Percentiles rank a stretch among this genome's conserved stretches.
Evolutionary conservation across 2,888 invertebrate species (phyloP).

Genomic region (Margaritifera margaritifera): DNA sequence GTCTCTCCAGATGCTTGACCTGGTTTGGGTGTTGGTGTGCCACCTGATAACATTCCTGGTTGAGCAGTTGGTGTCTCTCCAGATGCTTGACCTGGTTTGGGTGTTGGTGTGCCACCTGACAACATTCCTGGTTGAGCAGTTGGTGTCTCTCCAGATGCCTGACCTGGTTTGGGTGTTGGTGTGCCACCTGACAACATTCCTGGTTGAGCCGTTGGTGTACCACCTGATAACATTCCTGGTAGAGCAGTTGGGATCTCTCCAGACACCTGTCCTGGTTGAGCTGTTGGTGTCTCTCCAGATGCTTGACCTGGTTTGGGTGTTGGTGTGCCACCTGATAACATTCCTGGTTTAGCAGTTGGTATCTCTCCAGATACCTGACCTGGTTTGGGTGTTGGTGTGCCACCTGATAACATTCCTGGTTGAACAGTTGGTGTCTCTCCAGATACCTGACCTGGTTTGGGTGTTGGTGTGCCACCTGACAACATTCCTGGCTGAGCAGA

Average conservation of each 20-base stretch:
- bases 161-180: slow-evolving; percentile 14
- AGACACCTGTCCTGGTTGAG: neutral
- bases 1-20: slow-evolving; percentile 6
- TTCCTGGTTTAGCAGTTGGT: slow-evolving; percentile 3
- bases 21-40: slow-evolving; percentile 13
- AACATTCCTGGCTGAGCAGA: neutral
- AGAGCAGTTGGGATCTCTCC: slow-evolving; percentile 4
- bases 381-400: slow-evolving; percentile 3
- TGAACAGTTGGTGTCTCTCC: slow-evolving; percentile 5
- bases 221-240: no score
- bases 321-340: neutral
- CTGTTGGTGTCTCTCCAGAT: slow-evolving; percentile 9
- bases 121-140: slow-evolving; percentile 2
- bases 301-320: slow-evolving; percentile 1
- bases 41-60: slow-evolving; percentile 12
- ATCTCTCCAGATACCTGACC: slow-evolving; percentile 3
- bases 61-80: slow-evolving; percentile 2
- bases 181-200: no score
- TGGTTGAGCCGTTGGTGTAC: slow-evolving; percentile 4
- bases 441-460: no score
- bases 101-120: slow-evolving; percentile 4
- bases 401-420: neutral
- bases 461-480: slow-evolving; percentile 2
- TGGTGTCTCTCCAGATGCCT: neutral
- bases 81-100: slow-evolving; percentile 10